phyloP scores from a whole-genome alignment of 2,888 invertebrate species.

The Microctonus hyperodae region DNA sequence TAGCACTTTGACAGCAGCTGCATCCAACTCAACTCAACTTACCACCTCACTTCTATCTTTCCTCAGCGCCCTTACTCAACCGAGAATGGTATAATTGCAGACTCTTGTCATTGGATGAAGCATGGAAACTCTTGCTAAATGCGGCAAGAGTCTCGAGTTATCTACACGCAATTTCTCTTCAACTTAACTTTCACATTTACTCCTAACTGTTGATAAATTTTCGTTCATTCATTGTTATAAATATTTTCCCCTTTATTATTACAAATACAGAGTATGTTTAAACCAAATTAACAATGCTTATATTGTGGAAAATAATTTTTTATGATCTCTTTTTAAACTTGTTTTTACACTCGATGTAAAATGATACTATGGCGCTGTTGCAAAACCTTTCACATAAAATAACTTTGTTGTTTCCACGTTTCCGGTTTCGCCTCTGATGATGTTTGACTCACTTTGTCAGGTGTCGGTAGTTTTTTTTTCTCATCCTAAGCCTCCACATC shows the following conservation, averaged over 20 bases:
- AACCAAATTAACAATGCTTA: neutral
- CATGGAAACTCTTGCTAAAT: slow-evolving; percentile 36
- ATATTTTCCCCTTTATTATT: neutral
- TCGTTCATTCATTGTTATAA: neutral
- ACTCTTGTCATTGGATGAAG: slow-evolving; percentile 53
- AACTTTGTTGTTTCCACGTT: slow-evolving; percentile 25
- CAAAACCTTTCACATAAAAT: slow-evolving; percentile 15
- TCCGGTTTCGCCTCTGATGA: slow-evolving; percentile 29
- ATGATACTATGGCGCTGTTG: slow-evolving; percentile 5
- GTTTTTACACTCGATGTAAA: neutral
- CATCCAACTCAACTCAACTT: slow-evolving; percentile 28
- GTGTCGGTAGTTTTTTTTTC: slow-evolving; percentile 11
- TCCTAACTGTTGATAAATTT: slow-evolving; percentile 13
- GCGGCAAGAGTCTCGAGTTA: slow-evolving; percentile 31
- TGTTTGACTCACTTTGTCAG: slow-evolving; percentile 36
- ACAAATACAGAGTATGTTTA: neutral
- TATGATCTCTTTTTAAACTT: neutral
- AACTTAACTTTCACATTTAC: slow-evolving; percentile 10
- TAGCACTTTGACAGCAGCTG: slow-evolving; percentile 12
- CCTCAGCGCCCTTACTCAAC: slow-evolving; percentile 12
- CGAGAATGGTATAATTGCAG: slow-evolving; percentile 54
- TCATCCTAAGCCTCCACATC: slow-evolving; percentile 2
- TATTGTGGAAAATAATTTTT: neutral
- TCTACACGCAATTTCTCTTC: slow-evolving; percentile 7
- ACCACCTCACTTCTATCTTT: slow-evolving; percentile 18